These are phyloP conservation scores for Fopius arisanus DNA, from an alignment of 1,140 invertebrate species.

Conservation along the genomic window DNA sequence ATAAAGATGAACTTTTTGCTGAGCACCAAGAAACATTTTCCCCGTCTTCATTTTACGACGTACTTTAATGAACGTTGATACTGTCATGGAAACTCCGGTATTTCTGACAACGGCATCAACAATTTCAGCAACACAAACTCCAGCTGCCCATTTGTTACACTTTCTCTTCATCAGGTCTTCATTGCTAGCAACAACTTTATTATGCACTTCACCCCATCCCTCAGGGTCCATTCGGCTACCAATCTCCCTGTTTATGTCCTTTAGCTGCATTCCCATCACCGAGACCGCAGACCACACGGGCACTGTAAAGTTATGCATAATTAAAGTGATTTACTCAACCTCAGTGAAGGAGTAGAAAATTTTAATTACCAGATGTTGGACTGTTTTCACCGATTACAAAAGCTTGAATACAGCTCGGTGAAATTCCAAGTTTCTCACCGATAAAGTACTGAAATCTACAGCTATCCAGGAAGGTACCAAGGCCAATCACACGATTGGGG, in stretches of 20 bases:
- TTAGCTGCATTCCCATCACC: conserved; percentile 69
- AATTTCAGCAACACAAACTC: conserved; percentile 66
- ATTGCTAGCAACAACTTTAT: conserved; percentile 66
- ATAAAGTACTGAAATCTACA: conserved; percentile 69
- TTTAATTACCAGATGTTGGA: conserved; percentile 64
- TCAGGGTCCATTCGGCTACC: conserved; percentile 64
- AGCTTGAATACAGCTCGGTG: conserved; percentile 67
- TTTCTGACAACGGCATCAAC: conserved; percentile 67
- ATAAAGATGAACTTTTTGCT: too few species aligned
- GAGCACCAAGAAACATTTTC: too few species aligned
- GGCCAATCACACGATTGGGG: conserved; percentile 69
- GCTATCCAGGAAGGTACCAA: conserved; percentile 72
- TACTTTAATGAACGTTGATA: conserved; percentile 64
- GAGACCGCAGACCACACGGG: conserved; percentile 72
- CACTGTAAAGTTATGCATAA: conserved; percentile 51
- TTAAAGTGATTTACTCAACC: conserved; percentile 7
- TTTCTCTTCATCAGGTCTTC: conserved; percentile 66
- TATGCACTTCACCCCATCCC: conserved; percentile 67
- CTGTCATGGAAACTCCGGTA: conserved; percentile 65
- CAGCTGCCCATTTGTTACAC: conserved; percentile 67
- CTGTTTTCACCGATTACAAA: conserved; percentile 71
- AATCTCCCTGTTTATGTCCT: conserved; percentile 66
- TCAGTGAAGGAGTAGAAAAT: neutral
- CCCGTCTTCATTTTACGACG: too few species aligned
- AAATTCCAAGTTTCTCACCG: conserved; percentile 66